Evolutionary conservation across 1,140 invertebrate species (phyloP), one percentile per base, ranked within the genome.

Genomic region (Adoxophyes honmai): DNA sequence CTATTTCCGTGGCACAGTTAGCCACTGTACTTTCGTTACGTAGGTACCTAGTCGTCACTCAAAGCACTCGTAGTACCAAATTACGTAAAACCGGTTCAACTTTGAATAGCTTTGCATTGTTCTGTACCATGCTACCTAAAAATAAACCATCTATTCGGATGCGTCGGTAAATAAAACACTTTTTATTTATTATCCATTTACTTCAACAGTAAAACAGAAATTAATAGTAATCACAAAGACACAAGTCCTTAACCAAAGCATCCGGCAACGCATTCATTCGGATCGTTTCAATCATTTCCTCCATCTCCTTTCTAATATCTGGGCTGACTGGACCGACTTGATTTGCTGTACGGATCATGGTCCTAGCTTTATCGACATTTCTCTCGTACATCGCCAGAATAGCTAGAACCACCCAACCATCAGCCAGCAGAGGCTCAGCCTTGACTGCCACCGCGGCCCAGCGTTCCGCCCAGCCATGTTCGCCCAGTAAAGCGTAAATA

Each of bases 341-440:
- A 34, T 73, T 73, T 1, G 83, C 81, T 7, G 83, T 84, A 11
- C 82, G 79, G 4, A 88, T 38, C 78, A 86, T 74, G 6, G 68
- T 55, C 10, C 74, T 63, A 0, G 81, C 83, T 59, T 74, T 81
- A 9, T 84, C 60, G 7, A 77, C 36, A 18, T 86, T 64, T 56
- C 65, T 68, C 35, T 81, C 67, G 15, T 66, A 59, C 69, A 83
- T 73, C 10, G 81, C 83, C 34, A 86, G 57, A 13, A 81, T 39
- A 16, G 78, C 75, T 58, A 88, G 60, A 48, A 81, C 60, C 10
- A 82, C 82, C 86, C 86, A 88, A 8, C 73, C 86, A 56, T 88
- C 81, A 15, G 83, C 69, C 10, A 86, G 61, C 10, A 74, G 54
- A 1, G 83, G 81, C 53, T 88, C 86, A 13, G 60, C 56, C 8